Percentiles rank a stretch among this genome's conserved stretches.
These are phyloP conservation scores for Trichomycterus rosablanca DNA, from an alignment of 2,113 vertebrate genomes.

Conservation along the genomic window DNA sequence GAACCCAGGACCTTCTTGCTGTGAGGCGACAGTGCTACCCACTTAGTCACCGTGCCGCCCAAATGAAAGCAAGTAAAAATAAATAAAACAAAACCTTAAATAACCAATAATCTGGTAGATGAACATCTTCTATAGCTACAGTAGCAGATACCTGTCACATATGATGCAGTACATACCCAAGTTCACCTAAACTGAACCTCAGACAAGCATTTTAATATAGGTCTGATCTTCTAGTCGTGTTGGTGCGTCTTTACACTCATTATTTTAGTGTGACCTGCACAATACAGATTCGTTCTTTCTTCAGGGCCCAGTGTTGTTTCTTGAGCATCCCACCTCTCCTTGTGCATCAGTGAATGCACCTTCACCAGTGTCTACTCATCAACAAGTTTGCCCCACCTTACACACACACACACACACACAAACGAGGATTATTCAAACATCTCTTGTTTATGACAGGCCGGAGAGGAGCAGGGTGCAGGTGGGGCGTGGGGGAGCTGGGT, in stretches of 20 bases:
- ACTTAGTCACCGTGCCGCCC: no score
- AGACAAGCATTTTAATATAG: no score
- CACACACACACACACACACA: slow-evolving; percentile 44
- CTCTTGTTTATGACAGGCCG: slow-evolving; percentile 24
- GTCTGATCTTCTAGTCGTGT: no score
- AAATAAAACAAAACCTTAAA: no score
- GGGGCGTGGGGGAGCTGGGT: slow-evolving; percentile 25
- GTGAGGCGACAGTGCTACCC: no score
- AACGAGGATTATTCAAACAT: slow-evolving; percentile 55
- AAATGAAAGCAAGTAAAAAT: no score
- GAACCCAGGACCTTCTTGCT: no score
- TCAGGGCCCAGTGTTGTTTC: neutral
- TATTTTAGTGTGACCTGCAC: neutral
- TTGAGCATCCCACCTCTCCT: slow-evolving; percentile 7
- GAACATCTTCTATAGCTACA: no score
- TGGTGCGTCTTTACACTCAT: neutral
- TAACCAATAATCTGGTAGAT: no score
- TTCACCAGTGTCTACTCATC: slow-evolving; percentile 36
- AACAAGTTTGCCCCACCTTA: slow-evolving; percentile 18
- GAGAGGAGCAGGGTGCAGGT: slow-evolving; percentile 15
- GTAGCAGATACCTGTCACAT: no score
- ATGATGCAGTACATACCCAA: no score
- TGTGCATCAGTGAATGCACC: slow-evolving; percentile 5
- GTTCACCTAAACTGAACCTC: no score
- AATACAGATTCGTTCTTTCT: neutral